Evolutionary conservation across 1,140 invertebrate species (phyloP).

Genomic region (Atta texana): DNA sequence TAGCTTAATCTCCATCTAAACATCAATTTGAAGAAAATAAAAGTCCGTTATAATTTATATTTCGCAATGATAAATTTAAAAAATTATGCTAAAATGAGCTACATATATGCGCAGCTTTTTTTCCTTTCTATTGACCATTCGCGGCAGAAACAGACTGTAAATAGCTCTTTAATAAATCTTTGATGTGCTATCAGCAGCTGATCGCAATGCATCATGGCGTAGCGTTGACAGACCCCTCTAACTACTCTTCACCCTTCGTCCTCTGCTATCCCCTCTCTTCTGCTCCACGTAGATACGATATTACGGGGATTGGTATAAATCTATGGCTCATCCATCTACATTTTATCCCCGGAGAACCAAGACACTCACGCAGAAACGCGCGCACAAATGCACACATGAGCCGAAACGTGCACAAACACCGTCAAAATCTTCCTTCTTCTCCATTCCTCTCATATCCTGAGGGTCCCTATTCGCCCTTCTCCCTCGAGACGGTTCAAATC

Average conservation of each 20-base stretch:
- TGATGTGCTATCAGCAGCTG: constrained; percentile 81
- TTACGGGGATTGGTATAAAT: constrained; percentile 83
- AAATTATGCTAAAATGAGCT: neutral
- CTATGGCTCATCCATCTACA: constrained; percentile 84
- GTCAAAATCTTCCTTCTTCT: constrained; percentile 56
- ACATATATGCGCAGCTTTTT: constrained; percentile 27
- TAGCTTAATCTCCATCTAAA: neutral
- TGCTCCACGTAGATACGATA: constrained; percentile 79
- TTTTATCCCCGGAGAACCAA: constrained; percentile 80
- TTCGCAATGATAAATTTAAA: neutral
- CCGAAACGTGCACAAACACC: constrained; percentile 60
- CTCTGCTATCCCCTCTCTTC: constrained; percentile 69
- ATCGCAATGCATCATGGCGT: constrained; percentile 82
- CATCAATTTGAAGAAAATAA: neutral
- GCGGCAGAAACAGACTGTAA: constrained; percentile 59
- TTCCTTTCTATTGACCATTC: constrained; percentile 42
- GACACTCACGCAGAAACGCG: constrained; percentile 61
- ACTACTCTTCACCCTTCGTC: constrained; percentile 76
- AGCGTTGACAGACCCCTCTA: constrained; percentile 82
- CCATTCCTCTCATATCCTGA: constrained; percentile 52
- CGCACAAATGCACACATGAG: constrained; percentile 21
- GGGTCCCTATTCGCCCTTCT: constrained; percentile 66
- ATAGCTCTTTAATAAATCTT: constrained; percentile 82
- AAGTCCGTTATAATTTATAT: neutral
- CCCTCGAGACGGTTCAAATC: constrained; percentile 81